Conservation (phyloP, 1,140 invertebrate species). For the Halictus rubicundus region DNA sequence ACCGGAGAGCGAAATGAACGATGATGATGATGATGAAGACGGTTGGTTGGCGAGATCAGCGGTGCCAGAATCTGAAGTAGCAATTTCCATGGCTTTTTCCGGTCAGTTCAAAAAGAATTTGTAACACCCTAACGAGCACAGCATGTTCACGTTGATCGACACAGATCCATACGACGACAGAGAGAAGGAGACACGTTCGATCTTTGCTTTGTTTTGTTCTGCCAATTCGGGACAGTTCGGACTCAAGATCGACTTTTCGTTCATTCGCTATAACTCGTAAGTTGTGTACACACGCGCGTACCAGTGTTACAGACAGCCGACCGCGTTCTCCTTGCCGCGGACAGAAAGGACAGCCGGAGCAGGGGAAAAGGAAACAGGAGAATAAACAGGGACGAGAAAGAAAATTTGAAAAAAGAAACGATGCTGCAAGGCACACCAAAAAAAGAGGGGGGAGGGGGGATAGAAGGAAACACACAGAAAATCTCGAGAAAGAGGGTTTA, state of each 20-base stretch:
- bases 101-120: too few relatives aligned
- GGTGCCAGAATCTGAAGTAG: neutral
- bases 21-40: neutral
- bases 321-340: too few relatives aligned
- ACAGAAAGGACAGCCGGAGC: too few relatives aligned
- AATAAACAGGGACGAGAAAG: neutral
- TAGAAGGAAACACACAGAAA: neutral
- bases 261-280: conserved; percentile 60
- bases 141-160: too few relatives aligned
- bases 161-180: too few relatives aligned
- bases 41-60: too few relatives aligned
- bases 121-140: too few relatives aligned
- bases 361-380: neutral
- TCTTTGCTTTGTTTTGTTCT: too few relatives aligned
- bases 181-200: too few relatives aligned
- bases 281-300: conserved; percentile 28
- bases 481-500: conserved; percentile 1
- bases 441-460: neutral
- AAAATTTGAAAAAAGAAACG: neutral
- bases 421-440: conserved; percentile 23
- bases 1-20: neutral
- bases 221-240: too few relatives aligned
- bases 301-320: too few relatives aligned
- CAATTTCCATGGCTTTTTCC: too few relatives aligned
- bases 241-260: conserved; percentile 13